Evolutionary conservation across 2,797 vertebrate genomes (phyloP).

Genomic region (Apogon talboti): DNA sequence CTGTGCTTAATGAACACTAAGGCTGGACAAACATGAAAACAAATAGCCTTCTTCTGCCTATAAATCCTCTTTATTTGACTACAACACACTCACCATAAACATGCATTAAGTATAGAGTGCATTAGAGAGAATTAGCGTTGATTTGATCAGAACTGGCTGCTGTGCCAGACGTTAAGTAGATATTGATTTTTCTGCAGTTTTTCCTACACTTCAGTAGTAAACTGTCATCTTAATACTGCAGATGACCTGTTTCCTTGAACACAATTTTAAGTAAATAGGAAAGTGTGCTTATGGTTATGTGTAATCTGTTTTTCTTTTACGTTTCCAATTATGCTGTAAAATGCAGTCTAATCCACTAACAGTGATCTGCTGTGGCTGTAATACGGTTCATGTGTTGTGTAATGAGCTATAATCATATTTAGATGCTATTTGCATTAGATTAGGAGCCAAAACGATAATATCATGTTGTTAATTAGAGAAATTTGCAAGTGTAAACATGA

Average conservation of each 20-base stretch:
- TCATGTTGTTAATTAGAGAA: constrained; percentile 16
- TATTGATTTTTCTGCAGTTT: background rate
- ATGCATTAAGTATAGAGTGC: no score
- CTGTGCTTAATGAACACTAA: constrained; percentile 21
- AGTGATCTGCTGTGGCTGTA: constrained; percentile 43
- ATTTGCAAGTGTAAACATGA: constrained; percentile 3
- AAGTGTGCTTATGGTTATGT: background rate
- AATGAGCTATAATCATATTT: constrained; percentile 45
- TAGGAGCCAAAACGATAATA: constrained; percentile 21
- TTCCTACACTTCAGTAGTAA: background rate
- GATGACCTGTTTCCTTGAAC: background rate
- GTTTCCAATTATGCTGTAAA: constrained; percentile 26
- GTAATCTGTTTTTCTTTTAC: constrained; percentile 1
- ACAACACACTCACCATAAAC: background rate
- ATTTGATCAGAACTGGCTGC: background rate
- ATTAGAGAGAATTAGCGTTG: no score
- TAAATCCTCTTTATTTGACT: background rate
- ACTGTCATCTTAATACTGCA: background rate
- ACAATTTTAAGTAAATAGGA: background rate
- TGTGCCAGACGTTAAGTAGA: background rate
- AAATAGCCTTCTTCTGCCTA: background rate
- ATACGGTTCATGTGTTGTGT: constrained; percentile 43
- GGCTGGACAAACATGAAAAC: constrained; percentile 12
- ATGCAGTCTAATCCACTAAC: constrained; percentile 34
- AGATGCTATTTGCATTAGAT: constrained; percentile 30